A percentile compares a stretch with the other conserved stretches of the same genome.
Evolutionary conservation across 2,797 vertebrate genomes (phyloP).

Genomic region (Limosa lapponica): DNA sequence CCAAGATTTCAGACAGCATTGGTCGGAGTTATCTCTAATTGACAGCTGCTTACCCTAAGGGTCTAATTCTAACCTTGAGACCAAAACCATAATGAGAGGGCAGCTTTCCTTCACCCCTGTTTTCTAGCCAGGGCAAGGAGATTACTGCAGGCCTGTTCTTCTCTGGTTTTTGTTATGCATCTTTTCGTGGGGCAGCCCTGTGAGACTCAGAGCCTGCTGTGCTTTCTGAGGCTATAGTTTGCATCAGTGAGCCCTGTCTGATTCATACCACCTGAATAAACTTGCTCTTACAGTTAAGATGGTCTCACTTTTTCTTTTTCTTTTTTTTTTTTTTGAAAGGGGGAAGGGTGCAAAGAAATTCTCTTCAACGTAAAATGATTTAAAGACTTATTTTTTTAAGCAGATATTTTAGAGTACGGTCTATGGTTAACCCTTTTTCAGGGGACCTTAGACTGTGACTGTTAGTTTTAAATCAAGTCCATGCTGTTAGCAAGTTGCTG

Average conservation of each 20-base stretch:
- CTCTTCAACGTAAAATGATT: constrained; percentile 49
- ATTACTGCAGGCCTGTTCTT: constrained; percentile 78
- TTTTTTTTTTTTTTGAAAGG: background rate
- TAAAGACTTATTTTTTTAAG: constrained; percentile 16
- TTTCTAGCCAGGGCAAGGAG: constrained; percentile 75
- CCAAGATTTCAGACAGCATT: constrained; percentile 87
- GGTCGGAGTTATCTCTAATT: constrained; percentile 94
- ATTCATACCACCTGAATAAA: constrained; percentile 91
- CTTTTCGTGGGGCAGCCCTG: constrained; percentile 73
- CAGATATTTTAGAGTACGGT: background rate
- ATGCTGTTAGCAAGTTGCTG: constrained; percentile 15
- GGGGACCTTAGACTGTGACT: background rate
- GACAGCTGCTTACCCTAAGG: constrained; percentile 98
- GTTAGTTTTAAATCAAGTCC: constrained; percentile 26
- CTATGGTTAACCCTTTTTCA: constrained; percentile 26
- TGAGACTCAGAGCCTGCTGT: constrained; percentile 69
- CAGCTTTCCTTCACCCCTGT: constrained; percentile 87
- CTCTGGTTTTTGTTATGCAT: constrained; percentile 77
- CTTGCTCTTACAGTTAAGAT: constrained; percentile 80
- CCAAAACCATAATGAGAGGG: constrained; percentile 91
- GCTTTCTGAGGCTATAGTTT: constrained; percentile 76
- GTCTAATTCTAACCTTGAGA: constrained; percentile 93
- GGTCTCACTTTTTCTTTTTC: constrained; percentile 46
- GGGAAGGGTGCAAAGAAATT: constrained; percentile 12
- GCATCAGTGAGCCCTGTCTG: constrained; percentile 81